Conservation (phyloP, 2,113 vertebrate species). For the Anhinga anhinga region DNA sequence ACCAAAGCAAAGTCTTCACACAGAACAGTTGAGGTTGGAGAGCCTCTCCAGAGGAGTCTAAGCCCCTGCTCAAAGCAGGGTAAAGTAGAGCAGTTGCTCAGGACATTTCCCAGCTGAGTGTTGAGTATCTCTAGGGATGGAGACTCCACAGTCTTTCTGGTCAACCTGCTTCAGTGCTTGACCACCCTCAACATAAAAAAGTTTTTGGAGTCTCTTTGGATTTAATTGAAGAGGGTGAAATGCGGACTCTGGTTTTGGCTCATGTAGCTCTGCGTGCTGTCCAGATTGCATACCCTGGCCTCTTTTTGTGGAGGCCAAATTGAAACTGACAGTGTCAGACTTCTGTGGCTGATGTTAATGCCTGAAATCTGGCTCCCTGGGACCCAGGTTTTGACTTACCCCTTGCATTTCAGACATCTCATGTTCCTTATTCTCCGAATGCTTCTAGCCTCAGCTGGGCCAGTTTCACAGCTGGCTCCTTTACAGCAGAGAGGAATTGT, state of each 20-base stretch:
- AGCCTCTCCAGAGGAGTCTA: background rate
- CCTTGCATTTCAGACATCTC: background rate
- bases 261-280: accelerated
- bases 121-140: background rate
- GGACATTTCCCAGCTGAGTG: background rate
- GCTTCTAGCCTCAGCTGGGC: background rate
- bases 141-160: background rate
- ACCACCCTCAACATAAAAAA: background rate
- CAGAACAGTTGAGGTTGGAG: accelerated
- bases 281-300: background rate
- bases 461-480: background rate
- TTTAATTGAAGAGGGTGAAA: background rate
- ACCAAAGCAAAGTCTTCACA: background rate
- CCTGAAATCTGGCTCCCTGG: background rate
- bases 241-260: background rate
- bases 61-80: background rate
- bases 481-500: background rate
- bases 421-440: background rate
- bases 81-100: background rate
- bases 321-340: background rate
- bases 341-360: background rate
- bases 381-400: background rate
- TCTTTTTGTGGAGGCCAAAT: background rate
- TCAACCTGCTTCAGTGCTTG: background rate
- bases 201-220: background rate